These are phyloP conservation scores for Apomyelois bistriatella DNA, from an alignment of 2,888 invertebrate species.

Conservation along the genomic window DNA sequence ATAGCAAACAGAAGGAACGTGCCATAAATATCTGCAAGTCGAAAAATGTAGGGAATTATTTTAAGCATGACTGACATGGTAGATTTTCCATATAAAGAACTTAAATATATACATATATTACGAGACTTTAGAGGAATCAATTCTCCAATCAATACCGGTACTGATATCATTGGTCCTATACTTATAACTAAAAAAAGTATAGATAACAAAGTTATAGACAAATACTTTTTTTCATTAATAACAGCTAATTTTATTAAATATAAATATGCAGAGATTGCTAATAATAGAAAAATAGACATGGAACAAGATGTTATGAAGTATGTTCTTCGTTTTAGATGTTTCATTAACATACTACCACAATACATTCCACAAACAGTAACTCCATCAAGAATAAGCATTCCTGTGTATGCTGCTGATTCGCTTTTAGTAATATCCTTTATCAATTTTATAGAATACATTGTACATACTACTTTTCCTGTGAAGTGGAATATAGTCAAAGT, in stretches of 20 bases:
- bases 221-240: slow-evolving; percentile 25
- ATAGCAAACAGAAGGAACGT: no score
- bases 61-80: no score
- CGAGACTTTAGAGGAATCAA: no score
- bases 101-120: no score
- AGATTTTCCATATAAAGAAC: no score
- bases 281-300: slow-evolving; percentile 21
- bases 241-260: slow-evolving; percentile 21
- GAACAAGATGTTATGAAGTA: slow-evolving; percentile 22
- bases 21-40: no score
- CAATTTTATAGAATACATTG: slow-evolving; percentile 29
- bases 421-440: slow-evolving; percentile 26
- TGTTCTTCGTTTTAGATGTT: slow-evolving; percentile 19
- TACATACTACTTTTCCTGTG: slow-evolving; percentile 27
- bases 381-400: slow-evolving; percentile 24
- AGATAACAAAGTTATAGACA: slow-evolving; percentile 27
- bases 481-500: no score
- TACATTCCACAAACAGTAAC: slow-evolving; percentile 28
- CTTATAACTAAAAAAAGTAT: no score
- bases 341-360: slow-evolving; percentile 25
- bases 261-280: slow-evolving; percentile 23
- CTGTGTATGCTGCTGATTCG: slow-evolving; percentile 22
- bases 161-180: no score
- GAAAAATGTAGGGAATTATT: no score
- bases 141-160: no score